phyloP scores from a whole-genome alignment of 1,140 invertebrate species.

The Octopus bimaculoides region DNA sequence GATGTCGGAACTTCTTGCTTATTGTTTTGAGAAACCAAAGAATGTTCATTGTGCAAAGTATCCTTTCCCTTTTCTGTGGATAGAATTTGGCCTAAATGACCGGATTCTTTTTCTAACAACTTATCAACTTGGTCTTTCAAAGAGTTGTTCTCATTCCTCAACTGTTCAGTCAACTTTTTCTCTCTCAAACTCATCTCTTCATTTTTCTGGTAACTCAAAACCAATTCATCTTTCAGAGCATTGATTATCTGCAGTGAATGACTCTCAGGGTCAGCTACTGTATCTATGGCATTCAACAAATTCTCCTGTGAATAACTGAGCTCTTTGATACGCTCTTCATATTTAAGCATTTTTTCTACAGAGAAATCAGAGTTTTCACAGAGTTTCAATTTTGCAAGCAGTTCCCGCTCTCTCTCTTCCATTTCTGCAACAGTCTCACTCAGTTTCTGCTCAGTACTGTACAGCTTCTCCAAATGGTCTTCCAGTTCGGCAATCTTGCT shows the following conservation, averaged over 20 bases:
- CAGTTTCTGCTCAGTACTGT: slow-evolving; percentile 45
- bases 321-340: slow-evolving; percentile 41
- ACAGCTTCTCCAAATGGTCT: slow-evolving; percentile 36
- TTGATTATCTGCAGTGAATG: slow-evolving; percentile 36
- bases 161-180: slow-evolving; percentile 15
- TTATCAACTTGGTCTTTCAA: neutral
- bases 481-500: slow-evolving; percentile 41
- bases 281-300: slow-evolving; percentile 40
- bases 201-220: slow-evolving; percentile 8
- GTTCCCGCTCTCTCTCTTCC: slow-evolving; percentile 38
- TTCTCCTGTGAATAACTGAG: slow-evolving; percentile 41
- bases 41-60: slow-evolving; percentile 17
- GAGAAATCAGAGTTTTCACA: slow-evolving; percentile 34
- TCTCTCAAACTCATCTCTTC: slow-evolving; percentile 27
- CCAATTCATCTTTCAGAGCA: slow-evolving; percentile 18
- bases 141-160: slow-evolving; percentile 18
- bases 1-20: slow-evolving; percentile 15
- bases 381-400: slow-evolving; percentile 34
- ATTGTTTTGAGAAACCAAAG: neutral
- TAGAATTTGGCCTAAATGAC: slow-evolving; percentile 23
- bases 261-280: slow-evolving; percentile 42
- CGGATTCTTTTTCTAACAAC: slow-evolving; percentile 24
- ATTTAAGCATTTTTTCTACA: slow-evolving; percentile 36
- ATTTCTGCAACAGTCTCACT: slow-evolving; percentile 43
- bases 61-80: slow-evolving; percentile 25